A percentile compares a stretch with the other conserved stretches of the same genome.
These are phyloP conservation scores for Acanthosepion pharaonis DNA, from an alignment of 2,888 invertebrate genomes.

Conservation along the genomic window DNA sequence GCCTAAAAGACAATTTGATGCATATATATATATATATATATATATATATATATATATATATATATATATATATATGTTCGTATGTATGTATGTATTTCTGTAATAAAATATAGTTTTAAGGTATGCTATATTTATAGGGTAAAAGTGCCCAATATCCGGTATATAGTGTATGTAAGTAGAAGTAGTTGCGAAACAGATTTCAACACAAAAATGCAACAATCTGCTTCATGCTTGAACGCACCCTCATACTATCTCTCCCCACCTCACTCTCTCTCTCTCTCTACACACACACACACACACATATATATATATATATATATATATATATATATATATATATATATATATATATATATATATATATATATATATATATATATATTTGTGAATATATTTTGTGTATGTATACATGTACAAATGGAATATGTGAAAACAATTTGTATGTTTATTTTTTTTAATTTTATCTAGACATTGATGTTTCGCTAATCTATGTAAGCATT, in stretches of 20 bases:
- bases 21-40: neutral
- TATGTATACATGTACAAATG: neutral
- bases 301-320: neutral
- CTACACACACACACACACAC: too few species aligned
- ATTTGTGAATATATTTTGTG: neutral
- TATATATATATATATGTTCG: slow-evolving; percentile 36
- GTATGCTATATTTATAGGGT: too few species aligned
- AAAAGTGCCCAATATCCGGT: too few species aligned
- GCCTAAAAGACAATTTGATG: neutral
- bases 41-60: neutral
- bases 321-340: slow-evolving; percentile 11
- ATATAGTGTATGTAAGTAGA: too few species aligned
- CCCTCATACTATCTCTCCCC: too few species aligned
- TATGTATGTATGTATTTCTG: neutral
- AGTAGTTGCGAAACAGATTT: too few species aligned
- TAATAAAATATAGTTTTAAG: neutral
- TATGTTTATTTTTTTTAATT: too few species aligned
- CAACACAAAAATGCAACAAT: too few species aligned
- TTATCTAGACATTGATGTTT: too few species aligned
- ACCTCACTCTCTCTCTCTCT: too few species aligned
- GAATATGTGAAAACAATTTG: neutral
- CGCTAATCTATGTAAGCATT: too few species aligned
- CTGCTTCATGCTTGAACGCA: too few species aligned
- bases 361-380: slow-evolving; percentile 20
- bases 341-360: neutral